Base-by-base conservation (phyloP, 2,113 vertebrate species). In the Callopanchax toddi region DNA sequence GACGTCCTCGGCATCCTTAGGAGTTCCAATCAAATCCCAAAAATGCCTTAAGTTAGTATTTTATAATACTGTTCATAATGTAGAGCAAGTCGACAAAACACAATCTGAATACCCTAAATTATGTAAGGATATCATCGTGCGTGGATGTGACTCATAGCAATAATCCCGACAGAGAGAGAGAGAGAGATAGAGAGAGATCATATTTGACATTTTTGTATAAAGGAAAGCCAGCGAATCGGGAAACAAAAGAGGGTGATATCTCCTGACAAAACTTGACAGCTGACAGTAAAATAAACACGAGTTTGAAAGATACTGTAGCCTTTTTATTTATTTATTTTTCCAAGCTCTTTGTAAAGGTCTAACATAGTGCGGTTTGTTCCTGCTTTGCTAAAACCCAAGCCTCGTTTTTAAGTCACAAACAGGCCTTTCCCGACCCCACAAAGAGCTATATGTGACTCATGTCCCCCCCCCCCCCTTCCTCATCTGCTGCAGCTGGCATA, bases 171-270 rank as follows among this genome's bases (percentile, higher is more conserved):
- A 13, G 34, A 49, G 62, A 50, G 54, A 65, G 37, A 37, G 36
- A 37, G 48, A 60, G 66, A 71, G 29, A n/a, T 5, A 37, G 48
- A 60, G 66, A 64, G 53, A 64, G 66, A 72, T 64, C 63, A 65
- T 69, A 67, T 80, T 83, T 72, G 60, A 76, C 59, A 71, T 74
- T 43, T 78, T 44, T 57, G 65, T 53, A 29, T 48, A 45, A 66
- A 76, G 60, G 48, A 18, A 61, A 60, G 34, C 39, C 40, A 65
- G 42, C 53, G 63, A 78, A 57, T 67, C 45, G 61, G 59, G 23
- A 66, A 66, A 74, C 74, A 76, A 69, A n/a, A 60, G 66, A 54
- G 55, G 37, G n/a, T 45, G 60, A 79, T 67, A 72, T 77, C 57
- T 53, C 66, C 56, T 43, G 36, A 63, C 17, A 61, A 59, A n/a